Evolutionary conservation across 2,888 invertebrate species (phyloP).

Genomic region (Tryphoninae sp.): DNA sequence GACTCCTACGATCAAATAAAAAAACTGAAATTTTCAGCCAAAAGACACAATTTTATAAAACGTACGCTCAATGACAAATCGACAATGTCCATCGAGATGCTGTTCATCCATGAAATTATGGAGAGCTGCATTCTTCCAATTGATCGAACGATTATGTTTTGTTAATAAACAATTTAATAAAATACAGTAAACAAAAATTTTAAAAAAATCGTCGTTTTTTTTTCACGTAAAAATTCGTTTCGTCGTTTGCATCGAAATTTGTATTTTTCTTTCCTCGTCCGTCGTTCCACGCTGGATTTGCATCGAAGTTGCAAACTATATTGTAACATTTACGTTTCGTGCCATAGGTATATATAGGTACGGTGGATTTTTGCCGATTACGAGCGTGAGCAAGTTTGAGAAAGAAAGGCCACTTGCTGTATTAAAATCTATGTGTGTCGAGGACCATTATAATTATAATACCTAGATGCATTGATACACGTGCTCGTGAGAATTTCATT

Average conservation of each 20-base stretch:
- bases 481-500: conserved; percentile 25
- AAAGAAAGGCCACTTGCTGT: conserved; percentile 57
- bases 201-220: not conserved
- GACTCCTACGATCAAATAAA: not conserved
- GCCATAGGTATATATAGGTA: conserved; percentile 33
- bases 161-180: not conserved
- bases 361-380: conserved; percentile 23
- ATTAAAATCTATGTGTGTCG: conserved; percentile 47
- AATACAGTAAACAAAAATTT: conserved; percentile 10
- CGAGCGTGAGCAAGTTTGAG: conserved; percentile 51
- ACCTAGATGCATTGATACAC: not conserved
- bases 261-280: not conserved
- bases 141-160: conserved; percentile 12
- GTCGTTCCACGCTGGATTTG: conserved; percentile 5
- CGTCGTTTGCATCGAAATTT: conserved; percentile 24
- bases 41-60: conserved; percentile 7
- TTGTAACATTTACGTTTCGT: conserved; percentile 29
- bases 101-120: conserved; percentile 71
- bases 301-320: conserved; percentile 36
- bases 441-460: conserved; percentile 41
- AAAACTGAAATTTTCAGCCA: conserved; percentile 10
- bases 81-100: conserved; percentile 66
- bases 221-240: conserved; percentile 7
- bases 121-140: conserved; percentile 68
- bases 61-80: conserved; percentile 65